Conservation (phyloP, 2,888 invertebrate species). For the Augiades crinisus region DNA sequence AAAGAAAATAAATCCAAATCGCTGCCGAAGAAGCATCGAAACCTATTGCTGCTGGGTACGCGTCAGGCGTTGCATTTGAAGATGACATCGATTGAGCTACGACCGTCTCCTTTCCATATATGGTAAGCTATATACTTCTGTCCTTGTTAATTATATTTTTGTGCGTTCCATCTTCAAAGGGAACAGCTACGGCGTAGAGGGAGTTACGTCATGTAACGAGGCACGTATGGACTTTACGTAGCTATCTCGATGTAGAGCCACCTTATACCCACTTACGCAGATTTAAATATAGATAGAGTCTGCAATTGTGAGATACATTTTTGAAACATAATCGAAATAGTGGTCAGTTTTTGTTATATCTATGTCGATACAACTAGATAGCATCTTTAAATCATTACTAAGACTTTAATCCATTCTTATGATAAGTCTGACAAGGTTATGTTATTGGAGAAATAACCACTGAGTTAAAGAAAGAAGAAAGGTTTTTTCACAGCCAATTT, state of each 20-base stretch:
- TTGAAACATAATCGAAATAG: slow-evolving; percentile 20
- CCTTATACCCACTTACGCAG: slow-evolving; percentile 38
- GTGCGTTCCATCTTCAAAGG: slow-evolving; percentile 58
- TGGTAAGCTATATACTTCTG: slow-evolving; percentile 60
- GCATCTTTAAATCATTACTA: too few relatives aligned
- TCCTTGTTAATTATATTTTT: slow-evolving; percentile 58
- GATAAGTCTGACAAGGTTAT: too few relatives aligned
- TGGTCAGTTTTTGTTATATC: slow-evolving; percentile 10
- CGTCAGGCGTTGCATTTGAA: slow-evolving; percentile 62
- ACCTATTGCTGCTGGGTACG: slow-evolving; percentile 66
- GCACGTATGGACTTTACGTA: slow-evolving; percentile 50
- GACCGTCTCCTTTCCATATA: slow-evolving; percentile 71
- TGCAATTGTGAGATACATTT: slow-evolving; percentile 27
- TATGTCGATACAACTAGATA: too few relatives aligned
- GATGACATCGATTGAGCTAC: slow-evolving; percentile 64
- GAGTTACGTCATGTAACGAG: slow-evolving; percentile 66
- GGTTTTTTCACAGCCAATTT: neutral
- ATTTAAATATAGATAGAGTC: slow-evolving; percentile 40
- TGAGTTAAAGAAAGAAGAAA: neutral
- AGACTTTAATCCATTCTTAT: too few relatives aligned
- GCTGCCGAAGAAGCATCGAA: slow-evolving; percentile 34
- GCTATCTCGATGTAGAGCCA: slow-evolving; percentile 35
- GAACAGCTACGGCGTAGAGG: slow-evolving; percentile 55
- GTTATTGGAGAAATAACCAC: too few relatives aligned
- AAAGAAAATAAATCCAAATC: slow-evolving; percentile 1